phyloP scores from a whole-genome alignment of 2,888 invertebrate genomes.

The Helicoverpa assulta region DNA sequence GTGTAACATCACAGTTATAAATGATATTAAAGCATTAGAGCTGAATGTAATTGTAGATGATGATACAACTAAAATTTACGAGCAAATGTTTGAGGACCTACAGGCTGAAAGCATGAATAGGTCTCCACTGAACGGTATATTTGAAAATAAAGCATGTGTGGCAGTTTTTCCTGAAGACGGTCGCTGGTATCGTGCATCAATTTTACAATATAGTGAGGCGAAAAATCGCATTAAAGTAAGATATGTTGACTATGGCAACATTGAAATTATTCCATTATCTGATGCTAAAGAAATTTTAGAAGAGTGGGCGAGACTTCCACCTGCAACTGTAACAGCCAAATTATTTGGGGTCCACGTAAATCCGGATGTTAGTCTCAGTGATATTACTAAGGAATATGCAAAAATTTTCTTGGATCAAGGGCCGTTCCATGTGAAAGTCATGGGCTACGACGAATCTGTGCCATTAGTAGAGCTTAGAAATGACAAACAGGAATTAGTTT shows the following conservation, averaged over 20 bases:
- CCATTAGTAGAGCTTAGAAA: constrained; percentile 79
- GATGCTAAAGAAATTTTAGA: constrained; percentile 87
- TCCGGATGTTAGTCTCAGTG: constrained; percentile 73
- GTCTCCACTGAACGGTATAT: constrained; percentile 82
- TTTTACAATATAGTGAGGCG: constrained; percentile 86
- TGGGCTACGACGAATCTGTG: constrained; percentile 62
- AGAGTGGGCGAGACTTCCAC: constrained; percentile 87
- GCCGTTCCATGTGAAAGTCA: constrained; percentile 77
- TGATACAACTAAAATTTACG: constrained; percentile 82
- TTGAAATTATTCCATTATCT: constrained; percentile 84
- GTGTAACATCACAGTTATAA: constrained; percentile 79
- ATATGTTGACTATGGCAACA: constrained; percentile 94
- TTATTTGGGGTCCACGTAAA: constrained; percentile 80
- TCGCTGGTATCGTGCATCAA: constrained; percentile 93
- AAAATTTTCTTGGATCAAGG: constrained; percentile 77
- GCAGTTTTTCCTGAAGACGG: constrained; percentile 91
- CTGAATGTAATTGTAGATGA: constrained; percentile 79
- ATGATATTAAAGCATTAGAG: constrained; percentile 74
- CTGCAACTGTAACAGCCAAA: constrained; percentile 86
- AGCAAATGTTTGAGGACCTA: constrained; percentile 86
- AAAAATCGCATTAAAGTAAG: constrained; percentile 89
- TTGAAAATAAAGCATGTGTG: constrained; percentile 91
- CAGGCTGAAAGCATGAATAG: constrained; percentile 82
- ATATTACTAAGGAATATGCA: constrained; percentile 72
- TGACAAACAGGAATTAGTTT: constrained; percentile 71